Evolutionary conservation across 2,888 invertebrate genomes (phyloP).

Genomic region (Leptodirus hochenwartii): DNA sequence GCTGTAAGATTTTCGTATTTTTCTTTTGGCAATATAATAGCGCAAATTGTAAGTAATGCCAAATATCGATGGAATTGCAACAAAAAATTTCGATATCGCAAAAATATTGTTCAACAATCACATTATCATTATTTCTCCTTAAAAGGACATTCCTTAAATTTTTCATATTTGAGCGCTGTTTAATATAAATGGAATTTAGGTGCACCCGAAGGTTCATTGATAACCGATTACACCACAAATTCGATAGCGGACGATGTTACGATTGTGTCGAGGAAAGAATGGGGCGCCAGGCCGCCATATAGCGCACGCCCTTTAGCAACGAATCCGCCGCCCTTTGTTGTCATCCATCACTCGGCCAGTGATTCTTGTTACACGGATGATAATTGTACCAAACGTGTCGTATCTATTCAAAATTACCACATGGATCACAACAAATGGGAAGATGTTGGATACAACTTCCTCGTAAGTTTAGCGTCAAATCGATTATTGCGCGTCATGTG

Average conservation of each 20-base stretch:
- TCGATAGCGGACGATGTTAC: constrained; percentile 5
- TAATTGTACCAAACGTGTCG: constrained; percentile 23
- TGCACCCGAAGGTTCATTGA: too few relatives aligned
- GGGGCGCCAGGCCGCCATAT: constrained; percentile 24
- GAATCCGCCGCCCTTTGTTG: constrained; percentile 23
- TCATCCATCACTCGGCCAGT: constrained; percentile 29
- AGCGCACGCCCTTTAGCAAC: constrained; percentile 14
- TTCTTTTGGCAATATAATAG: too few relatives aligned
- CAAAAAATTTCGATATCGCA: too few relatives aligned
- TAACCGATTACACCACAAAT: too few relatives aligned
- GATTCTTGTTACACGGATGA: constrained; percentile 21
- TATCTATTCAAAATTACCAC: constrained; percentile 24
- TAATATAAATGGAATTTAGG: too few relatives aligned
- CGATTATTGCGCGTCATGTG: neutral
- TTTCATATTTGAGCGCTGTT: too few relatives aligned
- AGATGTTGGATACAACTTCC: constrained; percentile 18
- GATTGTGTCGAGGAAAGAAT: constrained; percentile 23
- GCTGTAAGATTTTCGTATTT: too few relatives aligned
- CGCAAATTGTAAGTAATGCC: too few relatives aligned
- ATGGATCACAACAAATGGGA: constrained; percentile 15
- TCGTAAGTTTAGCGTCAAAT: constrained; percentile 15
- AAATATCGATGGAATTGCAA: too few relatives aligned
- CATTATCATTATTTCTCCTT: too few relatives aligned
- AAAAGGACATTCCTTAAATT: too few relatives aligned
- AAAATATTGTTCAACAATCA: too few relatives aligned